Base-by-base conservation (phyloP, 37 sponge, comb jelly and placozoan species). In the Hormiphora californensis region DNA sequence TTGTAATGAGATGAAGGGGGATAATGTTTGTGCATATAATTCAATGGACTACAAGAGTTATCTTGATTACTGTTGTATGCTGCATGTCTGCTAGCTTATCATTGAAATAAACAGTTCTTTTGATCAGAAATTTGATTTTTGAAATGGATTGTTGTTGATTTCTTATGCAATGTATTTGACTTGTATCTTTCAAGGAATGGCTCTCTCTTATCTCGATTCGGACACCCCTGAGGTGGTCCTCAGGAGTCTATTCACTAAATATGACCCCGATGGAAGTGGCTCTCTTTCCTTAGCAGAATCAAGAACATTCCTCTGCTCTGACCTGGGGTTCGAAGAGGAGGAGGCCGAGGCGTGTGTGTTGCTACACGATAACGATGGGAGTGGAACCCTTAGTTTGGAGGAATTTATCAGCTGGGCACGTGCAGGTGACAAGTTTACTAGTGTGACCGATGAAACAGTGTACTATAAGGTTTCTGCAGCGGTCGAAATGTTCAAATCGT, bases 171-270 rank as follows among this genome's bases (percentile, higher is more conserved):
- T n/a, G n/a, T n/a, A n/a, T n/a, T n/a, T n/a, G n/a, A n/a, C n/a
- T n/a, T n/a, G n/a, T n/a, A n/a, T n/a, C n/a, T n/a, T n/a, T n/a
- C n/a, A n/a, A n/a, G n/a, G n/a, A n/a, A n/a, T n/a, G n/a, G n/a
- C n/a, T n/a, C n/a, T n/a, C n/a, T n/a, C n/a, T n/a, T 57, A 19
- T 57, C 25, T 57, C 25, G 61, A 30, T 57, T 5, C 7, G 21
- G 61, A 73, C 15, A 73, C 81, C 5, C 81, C 81, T 25, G 81
- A 73, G 3, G 22, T 73, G 23, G 81, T 73, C 0, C 81, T 73
- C 3, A 73, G 22, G 23, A 73, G 81, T 30, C 43, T 73, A 28
- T 73, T 73, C 23, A 44, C 46, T 22, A 73, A 73, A 3, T 73
- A 73, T 73, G 81, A 73, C 23, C 40, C 12, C 0, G 81, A 73